A percentile compares a stretch with the other conserved stretches of the same genome.
Conservation (phyloP, 2,888 invertebrate species). For the Achlya flavicornis region DNA sequence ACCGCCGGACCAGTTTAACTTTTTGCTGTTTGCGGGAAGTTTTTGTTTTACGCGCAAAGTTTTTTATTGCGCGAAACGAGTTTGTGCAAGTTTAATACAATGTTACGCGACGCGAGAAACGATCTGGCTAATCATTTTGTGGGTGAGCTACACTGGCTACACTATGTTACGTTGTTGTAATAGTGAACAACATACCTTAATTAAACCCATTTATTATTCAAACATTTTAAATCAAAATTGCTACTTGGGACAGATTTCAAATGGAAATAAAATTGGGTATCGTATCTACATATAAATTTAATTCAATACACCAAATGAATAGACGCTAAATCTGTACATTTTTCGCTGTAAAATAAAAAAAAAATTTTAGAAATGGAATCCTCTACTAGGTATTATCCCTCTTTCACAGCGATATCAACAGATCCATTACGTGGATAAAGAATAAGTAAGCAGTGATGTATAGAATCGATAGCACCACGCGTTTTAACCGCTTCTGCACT, state of each 20-base stretch:
- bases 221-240: background rate
- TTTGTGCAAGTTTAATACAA: constrained; percentile 20
- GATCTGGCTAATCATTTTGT: constrained; percentile 24
- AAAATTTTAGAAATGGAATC: too few relatives aligned
- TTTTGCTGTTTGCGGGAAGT: constrained; percentile 23
- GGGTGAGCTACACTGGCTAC: background rate
- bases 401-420: too few relatives aligned
- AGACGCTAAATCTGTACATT: too few relatives aligned
- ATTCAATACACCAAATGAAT: too few relatives aligned
- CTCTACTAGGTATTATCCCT: too few relatives aligned
- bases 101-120: constrained; percentile 29
- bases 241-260: too few relatives aligned
- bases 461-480: constrained; percentile 45
- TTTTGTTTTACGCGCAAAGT: constrained; percentile 33
- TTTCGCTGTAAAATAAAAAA: too few relatives aligned
- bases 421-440: constrained; percentile 54
- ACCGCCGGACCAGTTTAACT: constrained; percentile 18
- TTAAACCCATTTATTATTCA: too few relatives aligned
- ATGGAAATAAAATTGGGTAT: too few relatives aligned
- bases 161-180: constrained; percentile 14
- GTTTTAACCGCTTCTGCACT: constrained; percentile 38
- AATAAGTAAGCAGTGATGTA: constrained; percentile 38
- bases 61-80: constrained; percentile 29
- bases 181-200: too few relatives aligned
- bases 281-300: too few relatives aligned